These are phyloP conservation scores for Melospiza melodia DNA, from an alignment of 2,113 vertebrate genomes.

Conservation along the genomic window DNA sequence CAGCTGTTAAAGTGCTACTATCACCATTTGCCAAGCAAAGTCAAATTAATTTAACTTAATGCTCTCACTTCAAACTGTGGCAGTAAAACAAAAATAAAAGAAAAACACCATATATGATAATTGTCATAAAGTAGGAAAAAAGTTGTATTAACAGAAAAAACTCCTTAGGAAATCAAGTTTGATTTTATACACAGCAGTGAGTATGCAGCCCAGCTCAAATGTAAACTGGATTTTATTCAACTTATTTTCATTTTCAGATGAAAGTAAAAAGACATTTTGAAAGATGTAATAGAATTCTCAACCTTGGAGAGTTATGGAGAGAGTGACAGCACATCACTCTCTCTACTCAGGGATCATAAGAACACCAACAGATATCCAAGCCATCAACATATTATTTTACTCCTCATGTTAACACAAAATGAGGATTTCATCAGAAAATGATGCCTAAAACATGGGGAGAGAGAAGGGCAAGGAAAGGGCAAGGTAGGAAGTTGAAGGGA, in stretches of 20 bases:
- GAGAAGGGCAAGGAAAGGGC: neutral
- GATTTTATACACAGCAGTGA: neutral
- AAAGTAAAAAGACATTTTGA: constrained; percentile 28
- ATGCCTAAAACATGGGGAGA: neutral
- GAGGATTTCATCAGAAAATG: constrained; percentile 5
- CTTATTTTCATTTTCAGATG: constrained; percentile 50
- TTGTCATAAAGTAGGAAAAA: constrained; percentile 17
- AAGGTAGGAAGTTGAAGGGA: neutral
- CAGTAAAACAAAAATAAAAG: neutral
- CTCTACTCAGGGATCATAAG: neutral
- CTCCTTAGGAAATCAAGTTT: neutral
- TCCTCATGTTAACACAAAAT: neutral
- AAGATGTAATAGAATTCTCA: constrained; percentile 40
- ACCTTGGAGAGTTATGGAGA: constrained; percentile 3
- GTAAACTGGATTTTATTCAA: constrained; percentile 26
- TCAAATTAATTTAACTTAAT: constrained; percentile 63
- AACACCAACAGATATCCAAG: constrained; percentile 21
- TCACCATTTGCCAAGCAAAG: neutral
- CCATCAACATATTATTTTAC: constrained; percentile 5
- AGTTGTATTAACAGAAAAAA: constrained; percentile 13
- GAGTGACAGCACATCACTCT: constrained; percentile 43
- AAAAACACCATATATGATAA: neutral
- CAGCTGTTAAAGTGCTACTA: constrained; percentile 38
- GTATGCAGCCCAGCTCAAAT: neutral
- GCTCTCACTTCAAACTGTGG: constrained; percentile 1